phyloP scores from a whole-genome alignment of 2,797 vertebrate genomes.

The Sebastes reedi region DNA sequence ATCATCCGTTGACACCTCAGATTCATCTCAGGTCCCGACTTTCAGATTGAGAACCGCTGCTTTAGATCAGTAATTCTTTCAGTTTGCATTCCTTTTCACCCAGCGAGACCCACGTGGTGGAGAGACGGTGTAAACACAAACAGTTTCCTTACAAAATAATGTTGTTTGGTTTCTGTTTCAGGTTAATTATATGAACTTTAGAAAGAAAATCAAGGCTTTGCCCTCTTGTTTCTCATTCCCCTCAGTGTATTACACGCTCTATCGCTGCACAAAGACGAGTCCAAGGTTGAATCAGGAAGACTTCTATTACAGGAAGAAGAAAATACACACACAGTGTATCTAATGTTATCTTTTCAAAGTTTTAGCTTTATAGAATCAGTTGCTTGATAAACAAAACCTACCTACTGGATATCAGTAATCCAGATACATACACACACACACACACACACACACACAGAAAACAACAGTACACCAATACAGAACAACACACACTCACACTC shows the following conservation, averaged over 20 bases:
- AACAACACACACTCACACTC: background rate
- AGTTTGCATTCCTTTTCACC: background rate
- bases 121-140: background rate
- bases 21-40: too few species aligned
- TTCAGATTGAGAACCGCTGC: too few species aligned
- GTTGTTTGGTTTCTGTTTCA: background rate
- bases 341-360: conserved; percentile 27
- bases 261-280: background rate
- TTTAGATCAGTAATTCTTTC: background rate
- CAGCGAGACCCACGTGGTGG: background rate
- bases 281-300: conserved; percentile 18
- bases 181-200: conserved; percentile 1
- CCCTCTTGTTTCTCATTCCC: background rate
- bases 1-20: too few species aligned
- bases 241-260: background rate
- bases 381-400: conserved; percentile 36
- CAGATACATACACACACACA: background rate
- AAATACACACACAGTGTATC: conserved; percentile 15
- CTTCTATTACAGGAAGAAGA: background rate
- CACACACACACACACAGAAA: background rate
- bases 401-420: conserved; percentile 16
- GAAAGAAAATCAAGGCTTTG: background rate
- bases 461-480: background rate
- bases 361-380: conserved; percentile 30
- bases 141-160: background rate